These are phyloP conservation scores for Drosophila funebris DNA, from an alignment of 1,140 invertebrate genomes.

Conservation along the genomic window DNA sequence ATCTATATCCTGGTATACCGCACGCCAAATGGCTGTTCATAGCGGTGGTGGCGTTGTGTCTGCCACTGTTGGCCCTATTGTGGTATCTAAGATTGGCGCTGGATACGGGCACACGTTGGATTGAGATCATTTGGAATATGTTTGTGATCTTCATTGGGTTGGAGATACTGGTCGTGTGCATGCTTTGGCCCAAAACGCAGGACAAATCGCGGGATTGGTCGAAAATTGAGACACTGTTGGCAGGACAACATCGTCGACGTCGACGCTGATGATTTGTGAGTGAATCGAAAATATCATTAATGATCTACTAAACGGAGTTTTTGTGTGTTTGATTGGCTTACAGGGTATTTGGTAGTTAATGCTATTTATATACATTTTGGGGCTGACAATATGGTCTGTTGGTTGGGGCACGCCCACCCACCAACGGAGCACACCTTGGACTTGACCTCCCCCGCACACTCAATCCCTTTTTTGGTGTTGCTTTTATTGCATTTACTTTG, in stretches of 20 bases:
- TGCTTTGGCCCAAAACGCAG: background rate
- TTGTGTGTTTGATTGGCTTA: background rate
- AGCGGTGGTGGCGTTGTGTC: background rate
- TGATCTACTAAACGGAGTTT: too few relatives aligned
- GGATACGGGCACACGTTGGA: background rate
- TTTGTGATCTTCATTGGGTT: background rate
- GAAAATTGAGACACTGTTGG: background rate
- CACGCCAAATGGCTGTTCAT: background rate
- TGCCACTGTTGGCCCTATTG: background rate
- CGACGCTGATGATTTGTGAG: background rate
- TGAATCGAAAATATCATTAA: too few relatives aligned
- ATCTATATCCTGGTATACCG: background rate
- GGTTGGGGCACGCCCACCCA: background rate
- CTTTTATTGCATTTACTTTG: slow-evolving; percentile 74
- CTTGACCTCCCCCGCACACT: background rate
- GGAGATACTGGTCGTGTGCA: background rate
- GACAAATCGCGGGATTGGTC: background rate
- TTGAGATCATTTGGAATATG: background rate
- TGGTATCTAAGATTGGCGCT: background rate
- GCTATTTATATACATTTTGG: background rate
- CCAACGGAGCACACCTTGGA: background rate
- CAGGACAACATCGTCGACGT: background rate
- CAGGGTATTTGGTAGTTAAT: background rate
- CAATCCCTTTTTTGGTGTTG: slow-evolving; percentile 45
- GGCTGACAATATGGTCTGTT: background rate